phyloP scores from a whole-genome alignment of 2,797 vertebrate species.

The Falco rusticolus region DNA sequence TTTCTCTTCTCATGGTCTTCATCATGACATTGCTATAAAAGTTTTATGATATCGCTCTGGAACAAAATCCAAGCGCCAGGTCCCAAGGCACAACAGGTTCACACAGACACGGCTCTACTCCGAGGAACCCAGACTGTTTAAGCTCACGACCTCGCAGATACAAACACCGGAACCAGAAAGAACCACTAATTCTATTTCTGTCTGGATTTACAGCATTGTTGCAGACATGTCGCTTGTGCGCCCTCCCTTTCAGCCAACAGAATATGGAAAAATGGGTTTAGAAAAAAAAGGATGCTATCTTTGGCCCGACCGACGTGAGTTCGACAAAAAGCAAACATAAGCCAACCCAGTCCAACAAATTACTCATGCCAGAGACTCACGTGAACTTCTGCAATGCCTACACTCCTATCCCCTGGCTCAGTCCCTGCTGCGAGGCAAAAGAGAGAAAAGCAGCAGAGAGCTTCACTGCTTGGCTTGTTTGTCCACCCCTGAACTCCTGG shows the following conservation, averaged over 20 bases:
- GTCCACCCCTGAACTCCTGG: neutral
- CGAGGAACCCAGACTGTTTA: neutral
- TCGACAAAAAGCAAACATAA: conserved; percentile 29
- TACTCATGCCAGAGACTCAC: conserved; percentile 44
- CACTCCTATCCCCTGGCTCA: conserved; percentile 14
- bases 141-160: neutral
- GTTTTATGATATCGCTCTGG: conserved; percentile 44
- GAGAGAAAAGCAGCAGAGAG: conserved; percentile 15
- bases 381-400: conserved; percentile 43
- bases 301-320: neutral
- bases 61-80: neutral
- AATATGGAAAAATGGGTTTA: conserved; percentile 37
- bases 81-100: conserved; percentile 46
- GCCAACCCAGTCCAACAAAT: conserved; percentile 20
- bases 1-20: conserved; percentile 26
- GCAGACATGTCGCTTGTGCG: neutral
- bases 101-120: neutral
- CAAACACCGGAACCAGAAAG: conserved; percentile 17
- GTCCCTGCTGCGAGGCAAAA: neutral
- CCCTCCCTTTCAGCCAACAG: conserved; percentile 1
- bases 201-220: conserved; percentile 39
- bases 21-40: neutral
- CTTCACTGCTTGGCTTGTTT: neutral
- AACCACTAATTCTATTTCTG: conserved; percentile 49
- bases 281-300: conserved; percentile 62